Percentiles rank a stretch among this genome's conserved stretches.
phyloP scores from a whole-genome alignment of 2,888 invertebrate species.

The Eristalinus sepulchralis region DNA sequence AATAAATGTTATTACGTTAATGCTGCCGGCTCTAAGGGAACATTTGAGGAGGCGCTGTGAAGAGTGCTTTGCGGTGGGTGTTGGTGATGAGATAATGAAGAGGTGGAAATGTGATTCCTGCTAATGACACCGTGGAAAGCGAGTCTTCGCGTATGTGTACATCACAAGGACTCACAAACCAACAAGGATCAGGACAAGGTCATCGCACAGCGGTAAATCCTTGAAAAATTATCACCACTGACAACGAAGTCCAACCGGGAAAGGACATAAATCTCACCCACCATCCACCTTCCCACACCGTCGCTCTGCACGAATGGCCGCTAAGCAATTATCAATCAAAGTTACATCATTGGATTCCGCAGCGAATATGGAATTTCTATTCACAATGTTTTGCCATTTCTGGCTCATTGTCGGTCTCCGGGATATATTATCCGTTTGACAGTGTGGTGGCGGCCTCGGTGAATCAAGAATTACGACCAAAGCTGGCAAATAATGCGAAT shows the following conservation, averaged over 20 bases:
- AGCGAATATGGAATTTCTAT: slow-evolving; percentile 67
- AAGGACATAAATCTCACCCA: background rate
- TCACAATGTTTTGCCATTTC: slow-evolving; percentile 65
- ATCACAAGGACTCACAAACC: no score
- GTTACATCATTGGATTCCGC: slow-evolving; percentile 68
- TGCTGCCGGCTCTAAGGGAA: slow-evolving; percentile 1
- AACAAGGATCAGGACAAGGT: background rate
- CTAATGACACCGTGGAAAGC: slow-evolving; percentile 13
- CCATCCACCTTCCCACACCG: no score
- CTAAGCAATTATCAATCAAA: slow-evolving; percentile 66
- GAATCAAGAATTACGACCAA: slow-evolving; percentile 52
- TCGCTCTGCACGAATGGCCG: slow-evolving; percentile 3
- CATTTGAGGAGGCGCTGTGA: background rate
- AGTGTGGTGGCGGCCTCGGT: background rate
- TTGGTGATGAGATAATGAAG: background rate
- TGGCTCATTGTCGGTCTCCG: slow-evolving; percentile 31
- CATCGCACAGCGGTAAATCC: background rate
- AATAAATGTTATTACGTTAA: slow-evolving; percentile 63
- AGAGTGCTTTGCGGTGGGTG: background rate
- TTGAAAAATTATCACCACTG: slow-evolving; percentile 22
- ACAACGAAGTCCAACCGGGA: slow-evolving; percentile 8
- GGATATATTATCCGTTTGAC: slow-evolving; percentile 49
- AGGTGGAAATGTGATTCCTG: slow-evolving; percentile 6
- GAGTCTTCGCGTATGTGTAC: no score
- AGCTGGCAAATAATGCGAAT: slow-evolving; percentile 67